Evolutionary conservation across 2,797 vertebrate species (phyloP).

Genomic region (Parotocinclus haroldoi): DNA sequence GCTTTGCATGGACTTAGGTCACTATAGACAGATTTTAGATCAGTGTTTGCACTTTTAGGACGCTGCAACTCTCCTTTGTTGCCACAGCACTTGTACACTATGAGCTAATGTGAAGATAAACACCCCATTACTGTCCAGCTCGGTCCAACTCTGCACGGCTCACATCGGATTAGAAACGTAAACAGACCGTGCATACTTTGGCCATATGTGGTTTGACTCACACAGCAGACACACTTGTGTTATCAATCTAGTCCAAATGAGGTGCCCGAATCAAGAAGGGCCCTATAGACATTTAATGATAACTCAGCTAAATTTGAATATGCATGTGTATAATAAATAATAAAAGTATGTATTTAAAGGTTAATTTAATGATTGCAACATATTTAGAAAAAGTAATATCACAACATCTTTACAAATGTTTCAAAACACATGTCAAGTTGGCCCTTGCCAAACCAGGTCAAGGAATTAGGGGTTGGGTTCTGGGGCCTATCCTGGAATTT

Average conservation of each 20-base stretch:
- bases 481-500: too few species aligned
- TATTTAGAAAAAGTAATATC: too few species aligned
- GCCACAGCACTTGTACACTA: constrained; percentile 47
- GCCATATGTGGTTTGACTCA: constrained; percentile 13
- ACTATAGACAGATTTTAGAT: not conserved
- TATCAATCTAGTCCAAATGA: constrained; percentile 4
- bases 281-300: not conserved
- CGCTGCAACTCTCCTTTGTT: constrained; percentile 44
- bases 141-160: not conserved
- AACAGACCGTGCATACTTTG: constrained; percentile 32
- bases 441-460: too few species aligned
- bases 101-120: constrained; percentile 66
- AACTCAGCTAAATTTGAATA: too few species aligned
- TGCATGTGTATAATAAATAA: too few species aligned
- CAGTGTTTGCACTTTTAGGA: not conserved
- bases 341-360: too few species aligned
- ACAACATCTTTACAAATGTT: too few species aligned
- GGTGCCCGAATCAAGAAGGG: not conserved
- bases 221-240: not conserved
- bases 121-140: constrained; percentile 40
- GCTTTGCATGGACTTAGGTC: constrained; percentile 3
- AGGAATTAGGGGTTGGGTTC: too few species aligned
- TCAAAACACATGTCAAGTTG: too few species aligned
- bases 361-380: too few species aligned
- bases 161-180: constrained; percentile 27